Evolutionary conservation across 2,113 vertebrate genomes (phyloP).

Genomic region (Vulpes lagopus): DNA sequence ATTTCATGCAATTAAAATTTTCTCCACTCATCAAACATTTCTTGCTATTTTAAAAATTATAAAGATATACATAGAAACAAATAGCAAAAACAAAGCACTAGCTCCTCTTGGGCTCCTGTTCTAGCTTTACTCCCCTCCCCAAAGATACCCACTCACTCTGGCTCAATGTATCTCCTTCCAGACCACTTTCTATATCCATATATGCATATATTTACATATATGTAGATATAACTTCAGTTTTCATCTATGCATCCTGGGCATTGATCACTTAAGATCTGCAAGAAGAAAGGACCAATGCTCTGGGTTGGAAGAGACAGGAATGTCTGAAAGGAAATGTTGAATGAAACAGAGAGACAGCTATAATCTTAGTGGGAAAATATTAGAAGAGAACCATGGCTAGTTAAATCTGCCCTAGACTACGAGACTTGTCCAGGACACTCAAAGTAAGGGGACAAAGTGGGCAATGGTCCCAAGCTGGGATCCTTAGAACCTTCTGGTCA

Average conservation of each 20-base stretch:
- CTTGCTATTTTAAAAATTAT: not conserved
- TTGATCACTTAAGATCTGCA: not conserved
- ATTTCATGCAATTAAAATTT: slow-evolving; percentile 48
- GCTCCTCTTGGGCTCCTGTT: not conserved
- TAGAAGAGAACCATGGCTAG: not conserved
- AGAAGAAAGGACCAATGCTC: not conserved
- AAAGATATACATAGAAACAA: not conserved
- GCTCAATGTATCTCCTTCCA: not conserved
- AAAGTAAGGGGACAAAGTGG: not conserved
- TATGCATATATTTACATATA: too few relatives aligned
- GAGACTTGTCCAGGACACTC: not conserved
- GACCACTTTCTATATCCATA: not conserved
- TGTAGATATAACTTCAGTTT: not conserved
- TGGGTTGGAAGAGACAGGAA: not conserved
- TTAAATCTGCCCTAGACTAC: not conserved
- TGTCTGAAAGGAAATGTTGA: not conserved
- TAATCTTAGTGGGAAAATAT: not conserved
- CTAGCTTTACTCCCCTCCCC: not conserved
- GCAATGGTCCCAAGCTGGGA: accelerated
- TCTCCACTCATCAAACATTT: not conserved
- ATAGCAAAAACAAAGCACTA: not conserved
- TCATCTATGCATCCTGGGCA: not conserved
- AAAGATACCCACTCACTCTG: not conserved
- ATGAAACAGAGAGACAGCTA: not conserved
- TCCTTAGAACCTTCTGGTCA: not conserved